Evolutionary conservation across 2,113 vertebrate species (phyloP).

Genomic region (Daubentonia madagascariensis): DNA sequence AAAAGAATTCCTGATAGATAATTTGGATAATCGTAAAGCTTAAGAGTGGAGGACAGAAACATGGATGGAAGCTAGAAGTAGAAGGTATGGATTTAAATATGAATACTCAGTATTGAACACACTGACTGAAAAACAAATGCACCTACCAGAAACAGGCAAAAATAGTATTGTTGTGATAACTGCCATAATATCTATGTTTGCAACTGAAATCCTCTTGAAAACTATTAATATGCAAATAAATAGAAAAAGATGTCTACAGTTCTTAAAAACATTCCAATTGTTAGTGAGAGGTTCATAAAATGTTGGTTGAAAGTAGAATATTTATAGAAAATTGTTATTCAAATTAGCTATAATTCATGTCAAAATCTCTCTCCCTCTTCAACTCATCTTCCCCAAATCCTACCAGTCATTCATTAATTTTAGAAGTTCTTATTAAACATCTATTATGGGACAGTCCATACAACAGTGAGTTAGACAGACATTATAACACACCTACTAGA

Average conservation of each 20-base stretch:
- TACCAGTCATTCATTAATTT: background rate
- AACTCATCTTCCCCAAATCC: background rate
- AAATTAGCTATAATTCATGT: background rate
- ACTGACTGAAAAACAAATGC: background rate
- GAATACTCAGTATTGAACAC: background rate
- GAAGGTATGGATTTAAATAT: background rate
- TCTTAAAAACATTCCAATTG: background rate
- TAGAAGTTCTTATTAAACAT: background rate
- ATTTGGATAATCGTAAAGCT: background rate
- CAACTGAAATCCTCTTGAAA: background rate
- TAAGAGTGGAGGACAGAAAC: rapidly evolving
- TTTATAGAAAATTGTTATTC: background rate
- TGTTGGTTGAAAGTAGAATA: background rate
- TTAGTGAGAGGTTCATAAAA: background rate
- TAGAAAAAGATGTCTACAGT: background rate
- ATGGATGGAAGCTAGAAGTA: background rate
- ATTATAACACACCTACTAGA: background rate
- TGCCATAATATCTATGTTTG: background rate
- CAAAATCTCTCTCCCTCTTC: background rate
- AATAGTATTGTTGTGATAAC: background rate
- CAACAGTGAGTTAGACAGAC: background rate
- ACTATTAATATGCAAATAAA: background rate
- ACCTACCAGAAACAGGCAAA: background rate
- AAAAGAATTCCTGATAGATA: background rate
- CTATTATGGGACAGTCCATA: background rate